phyloP scores from a whole-genome alignment of 2,113 vertebrate genomes.

The Phoenicopterus ruber region DNA sequence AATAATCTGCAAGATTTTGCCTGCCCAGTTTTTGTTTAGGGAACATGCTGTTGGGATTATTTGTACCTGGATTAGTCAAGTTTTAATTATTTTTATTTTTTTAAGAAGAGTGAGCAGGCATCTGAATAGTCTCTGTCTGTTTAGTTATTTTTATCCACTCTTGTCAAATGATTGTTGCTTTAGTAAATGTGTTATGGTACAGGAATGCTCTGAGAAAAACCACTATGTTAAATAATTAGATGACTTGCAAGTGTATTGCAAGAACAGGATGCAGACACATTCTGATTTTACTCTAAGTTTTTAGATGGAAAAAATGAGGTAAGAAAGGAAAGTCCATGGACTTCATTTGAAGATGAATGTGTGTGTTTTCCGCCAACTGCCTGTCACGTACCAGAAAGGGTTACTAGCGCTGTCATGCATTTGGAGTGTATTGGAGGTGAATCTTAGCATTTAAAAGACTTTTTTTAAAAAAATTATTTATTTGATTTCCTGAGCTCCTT shows the following conservation, averaged over 20 bases:
- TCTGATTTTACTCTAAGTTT: neutral
- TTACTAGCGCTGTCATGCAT: neutral
- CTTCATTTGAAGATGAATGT: neutral
- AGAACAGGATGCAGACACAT: neutral
- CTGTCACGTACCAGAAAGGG: neutral
- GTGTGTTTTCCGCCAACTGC: neutral
- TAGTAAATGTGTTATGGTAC: neutral
- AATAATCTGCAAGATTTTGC: neutral
- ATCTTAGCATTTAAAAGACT: neutral
- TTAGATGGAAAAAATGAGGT: neutral
- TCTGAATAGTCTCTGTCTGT: neutral
- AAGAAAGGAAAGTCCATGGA: neutral
- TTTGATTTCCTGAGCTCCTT: neutral
- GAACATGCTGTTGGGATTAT: neutral
- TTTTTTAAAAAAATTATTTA: neutral
- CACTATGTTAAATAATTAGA: neutral
- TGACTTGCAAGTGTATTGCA: neutral
- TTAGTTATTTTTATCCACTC: neutral
- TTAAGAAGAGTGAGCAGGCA: neutral
- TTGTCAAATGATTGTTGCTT: neutral
- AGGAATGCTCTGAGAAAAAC: neutral
- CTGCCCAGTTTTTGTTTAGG: neutral
- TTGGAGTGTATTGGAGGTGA: neutral
- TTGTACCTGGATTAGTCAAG: neutral
- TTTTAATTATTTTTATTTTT: neutral